Evolutionary conservation across 23 tunicate genomes (phyloP).

Genomic region (Aplidium turbinatum): DNA sequence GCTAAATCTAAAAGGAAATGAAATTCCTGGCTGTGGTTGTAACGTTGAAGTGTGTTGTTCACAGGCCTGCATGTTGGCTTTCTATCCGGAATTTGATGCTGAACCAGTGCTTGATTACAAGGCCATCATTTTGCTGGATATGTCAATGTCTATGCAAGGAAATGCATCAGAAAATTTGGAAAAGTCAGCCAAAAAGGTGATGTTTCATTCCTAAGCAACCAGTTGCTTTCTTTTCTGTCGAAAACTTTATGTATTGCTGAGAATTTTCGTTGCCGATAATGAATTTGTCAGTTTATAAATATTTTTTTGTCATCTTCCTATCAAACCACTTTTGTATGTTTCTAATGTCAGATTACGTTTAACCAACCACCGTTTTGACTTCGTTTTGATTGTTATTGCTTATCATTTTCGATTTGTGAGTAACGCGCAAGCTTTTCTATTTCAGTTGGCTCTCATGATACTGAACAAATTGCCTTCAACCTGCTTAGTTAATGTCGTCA

Average conservation of each 20-base stretch:
- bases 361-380: background rate
- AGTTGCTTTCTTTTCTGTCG: too few relatives aligned
- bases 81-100: conserved; percentile 86
- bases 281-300: too few relatives aligned
- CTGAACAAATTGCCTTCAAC: conserved; percentile 37
- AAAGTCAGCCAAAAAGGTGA: conserved; percentile 20
- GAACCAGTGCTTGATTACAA: conserved; percentile 39
- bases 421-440: background rate
- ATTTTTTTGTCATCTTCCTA: too few relatives aligned
- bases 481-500: conserved; percentile 47
- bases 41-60: background rate
- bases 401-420: too few relatives aligned
- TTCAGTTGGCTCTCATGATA: conserved; percentile 47
- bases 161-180: conserved; percentile 6
- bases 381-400: background rate
- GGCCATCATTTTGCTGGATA: conserved; percentile 58
- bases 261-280: too few relatives aligned
- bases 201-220: too few relatives aligned
- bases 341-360: too few relatives aligned
- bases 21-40: too few relatives aligned
- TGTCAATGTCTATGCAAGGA: conserved; percentile 62
- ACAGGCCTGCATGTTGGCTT: conserved; percentile 75
- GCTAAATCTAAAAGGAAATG: too few relatives aligned
- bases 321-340: too few relatives aligned
- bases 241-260: too few relatives aligned